A percentile compares a stretch with the other conserved stretches of the same genome.
Conservation (phyloP, 2,113 vertebrate genomes). For the Forbesichthys agassizii region DNA sequence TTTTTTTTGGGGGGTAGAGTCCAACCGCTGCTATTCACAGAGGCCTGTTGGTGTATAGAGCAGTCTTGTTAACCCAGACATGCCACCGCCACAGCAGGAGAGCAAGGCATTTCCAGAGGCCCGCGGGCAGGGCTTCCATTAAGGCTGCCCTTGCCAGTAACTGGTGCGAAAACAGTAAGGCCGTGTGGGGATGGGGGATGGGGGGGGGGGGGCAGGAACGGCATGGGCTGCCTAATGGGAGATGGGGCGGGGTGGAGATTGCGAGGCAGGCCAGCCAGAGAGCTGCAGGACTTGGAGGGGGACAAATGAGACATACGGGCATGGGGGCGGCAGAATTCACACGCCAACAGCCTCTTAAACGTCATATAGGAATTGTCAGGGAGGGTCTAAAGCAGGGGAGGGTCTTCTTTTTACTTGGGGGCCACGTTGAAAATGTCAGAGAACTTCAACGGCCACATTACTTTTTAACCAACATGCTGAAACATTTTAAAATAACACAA, state of each 20-base stretch:
- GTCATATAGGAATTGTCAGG: neutral
- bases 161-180: neutral
- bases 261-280: neutral
- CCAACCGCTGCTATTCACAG: neutral
- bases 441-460: too few species aligned
- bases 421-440: too few species aligned
- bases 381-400: too few species aligned
- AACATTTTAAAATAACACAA: too few species aligned
- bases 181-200: neutral
- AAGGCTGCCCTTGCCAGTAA: slow-evolving; percentile 16
- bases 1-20: too few species aligned
- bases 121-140: slow-evolving; percentile 42
- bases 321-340: slow-evolving; percentile 27
- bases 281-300: neutral
- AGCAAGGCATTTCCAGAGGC: neutral
- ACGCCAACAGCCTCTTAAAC: slow-evolving; percentile 23
- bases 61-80: slow-evolving; percentile 43
- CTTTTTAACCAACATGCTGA: too few species aligned
- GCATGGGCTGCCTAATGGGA: too few species aligned
- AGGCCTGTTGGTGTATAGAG: neutral
- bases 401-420: too few species aligned
- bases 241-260: neutral
- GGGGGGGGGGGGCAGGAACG: neutral
- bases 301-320: neutral
- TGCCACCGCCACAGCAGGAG: slow-evolving; percentile 34